Evolutionary conservation across 2,888 invertebrate species (phyloP).

Genomic region (Amphimallon solstitiale): DNA sequence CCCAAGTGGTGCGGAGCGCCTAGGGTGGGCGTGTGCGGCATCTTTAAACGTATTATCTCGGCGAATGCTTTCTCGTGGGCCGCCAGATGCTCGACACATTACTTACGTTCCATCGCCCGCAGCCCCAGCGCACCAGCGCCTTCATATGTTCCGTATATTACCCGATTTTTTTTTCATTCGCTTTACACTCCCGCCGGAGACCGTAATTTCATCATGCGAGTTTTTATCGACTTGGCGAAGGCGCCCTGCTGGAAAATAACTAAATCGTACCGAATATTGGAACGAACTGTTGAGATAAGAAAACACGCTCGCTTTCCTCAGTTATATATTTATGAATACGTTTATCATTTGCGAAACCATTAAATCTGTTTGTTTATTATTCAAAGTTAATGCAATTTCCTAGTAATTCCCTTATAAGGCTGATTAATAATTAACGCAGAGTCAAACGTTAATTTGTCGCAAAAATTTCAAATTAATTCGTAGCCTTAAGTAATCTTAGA

Average conservation of each 20-base stretch:
- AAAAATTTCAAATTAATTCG: too few species aligned
- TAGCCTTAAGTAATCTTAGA: too few species aligned
- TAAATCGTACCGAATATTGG: conserved; percentile 23
- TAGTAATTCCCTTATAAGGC: too few species aligned
- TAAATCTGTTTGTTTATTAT: too few species aligned
- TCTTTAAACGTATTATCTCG: conserved; percentile 56
- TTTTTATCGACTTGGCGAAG: background rate
- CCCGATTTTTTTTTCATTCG: conserved; percentile 8
- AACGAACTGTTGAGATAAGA: background rate
- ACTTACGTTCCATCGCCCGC: conserved; percentile 56
- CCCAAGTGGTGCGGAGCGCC: conserved; percentile 45
- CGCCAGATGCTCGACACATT: conserved; percentile 56
- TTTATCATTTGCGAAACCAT: too few species aligned
- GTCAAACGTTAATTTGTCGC: too few species aligned
- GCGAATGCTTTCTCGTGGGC: conserved; percentile 52
- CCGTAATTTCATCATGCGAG: conserved; percentile 29
- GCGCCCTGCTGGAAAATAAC: conserved; percentile 27
- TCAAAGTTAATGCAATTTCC: too few species aligned
- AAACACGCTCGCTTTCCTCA: too few species aligned
- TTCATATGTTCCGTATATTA: conserved; percentile 39
- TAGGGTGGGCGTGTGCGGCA: conserved; percentile 53
- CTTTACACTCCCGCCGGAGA: conserved; percentile 7
- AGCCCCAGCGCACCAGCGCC: conserved; percentile 29
- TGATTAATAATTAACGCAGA: too few species aligned
- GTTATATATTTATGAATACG: too few species aligned